These are phyloP conservation scores for Sylvilagus floridanus DNA, from an alignment of 2,797 vertebrate genomes.

Conservation along the genomic window DNA sequence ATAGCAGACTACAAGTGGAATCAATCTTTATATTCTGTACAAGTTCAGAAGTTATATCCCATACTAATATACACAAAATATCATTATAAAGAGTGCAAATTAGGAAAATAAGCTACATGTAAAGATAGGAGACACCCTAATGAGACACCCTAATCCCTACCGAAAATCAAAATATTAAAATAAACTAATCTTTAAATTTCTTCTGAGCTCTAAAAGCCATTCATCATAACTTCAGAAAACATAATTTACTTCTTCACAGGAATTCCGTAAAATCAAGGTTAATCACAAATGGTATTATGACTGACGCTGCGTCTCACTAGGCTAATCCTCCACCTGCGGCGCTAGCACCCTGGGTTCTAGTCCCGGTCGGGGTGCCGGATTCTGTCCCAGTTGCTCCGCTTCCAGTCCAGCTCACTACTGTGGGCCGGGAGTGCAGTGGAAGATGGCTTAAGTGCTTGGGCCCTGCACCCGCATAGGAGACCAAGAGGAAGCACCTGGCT, in stretches of 20 bases:
- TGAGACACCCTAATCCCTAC: neutral
- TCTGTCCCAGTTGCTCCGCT: too few relatives aligned
- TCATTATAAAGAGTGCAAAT: neutral
- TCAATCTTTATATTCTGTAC: neutral
- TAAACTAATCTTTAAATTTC: too few relatives aligned
- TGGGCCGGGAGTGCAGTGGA: too few relatives aligned
- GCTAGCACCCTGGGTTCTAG: too few relatives aligned
- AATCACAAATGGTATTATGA: neutral
- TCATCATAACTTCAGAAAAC: neutral
- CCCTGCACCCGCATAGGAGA: too few relatives aligned
- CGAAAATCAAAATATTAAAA: neutral
- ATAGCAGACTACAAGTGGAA: neutral
- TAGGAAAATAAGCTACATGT: neutral
- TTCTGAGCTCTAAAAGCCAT: neutral
- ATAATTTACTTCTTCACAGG: neutral
- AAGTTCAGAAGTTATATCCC: neutral
- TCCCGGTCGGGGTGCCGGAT: too few relatives aligned
- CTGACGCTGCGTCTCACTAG: too few relatives aligned
- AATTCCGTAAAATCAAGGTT: slow-evolving; percentile 27
- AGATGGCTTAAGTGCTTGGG: too few relatives aligned
- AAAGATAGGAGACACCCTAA: neutral
- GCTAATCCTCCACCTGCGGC: too few relatives aligned
- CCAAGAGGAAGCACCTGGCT: too few relatives aligned
- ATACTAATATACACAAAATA: slow-evolving; percentile 29
- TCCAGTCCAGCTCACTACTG: too few relatives aligned